These are phyloP conservation scores for Phaetusa simplex DNA, from an alignment of 2,113 vertebrate species.

Conservation along the genomic window DNA sequence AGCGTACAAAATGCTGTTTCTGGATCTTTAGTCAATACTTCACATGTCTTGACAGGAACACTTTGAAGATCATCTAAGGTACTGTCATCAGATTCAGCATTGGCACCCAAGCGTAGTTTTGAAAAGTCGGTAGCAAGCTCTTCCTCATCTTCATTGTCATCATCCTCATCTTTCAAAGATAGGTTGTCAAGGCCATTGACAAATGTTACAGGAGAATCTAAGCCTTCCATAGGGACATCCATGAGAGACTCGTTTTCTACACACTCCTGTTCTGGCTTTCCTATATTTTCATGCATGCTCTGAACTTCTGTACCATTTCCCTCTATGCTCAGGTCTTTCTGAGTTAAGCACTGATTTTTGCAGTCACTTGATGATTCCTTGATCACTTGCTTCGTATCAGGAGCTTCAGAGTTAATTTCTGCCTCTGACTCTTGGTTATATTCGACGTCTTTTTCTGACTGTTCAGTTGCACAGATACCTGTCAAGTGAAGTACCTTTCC, in stretches of 20 bases:
- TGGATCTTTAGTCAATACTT: conserved; percentile 82
- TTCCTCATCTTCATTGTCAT: conserved; percentile 29
- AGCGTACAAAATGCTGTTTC: conserved; percentile 87
- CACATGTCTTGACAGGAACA: conserved; percentile 65
- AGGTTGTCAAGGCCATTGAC: conserved; percentile 42
- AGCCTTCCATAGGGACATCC: not conserved
- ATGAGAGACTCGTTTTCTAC: not conserved
- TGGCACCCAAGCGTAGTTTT: conserved; percentile 74
- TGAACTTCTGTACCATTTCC: conserved; percentile 2
- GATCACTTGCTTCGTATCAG: not conserved
- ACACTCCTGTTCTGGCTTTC: not conserved
- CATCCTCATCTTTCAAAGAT: conserved; percentile 24
- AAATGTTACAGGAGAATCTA: not conserved
- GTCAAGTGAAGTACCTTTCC: conserved; percentile 73
- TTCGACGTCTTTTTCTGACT: conserved; percentile 11
- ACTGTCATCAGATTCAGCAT: conserved; percentile 55
- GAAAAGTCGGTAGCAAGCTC: conserved; percentile 73
- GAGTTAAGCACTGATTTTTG: conserved; percentile 19
- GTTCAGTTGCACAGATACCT: not conserved
- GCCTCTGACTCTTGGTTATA: conserved; percentile 28
- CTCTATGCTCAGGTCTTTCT: conserved; percentile 17
- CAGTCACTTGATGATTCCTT: not conserved
- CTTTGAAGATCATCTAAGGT: conserved; percentile 51
- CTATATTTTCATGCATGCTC: conserved; percentile 16
- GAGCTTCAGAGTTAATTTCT: conserved; percentile 40